These are phyloP conservation scores for Lanistes nyassanus DNA, from an alignment of 1,140 invertebrate genomes.

Conservation along the genomic window DNA sequence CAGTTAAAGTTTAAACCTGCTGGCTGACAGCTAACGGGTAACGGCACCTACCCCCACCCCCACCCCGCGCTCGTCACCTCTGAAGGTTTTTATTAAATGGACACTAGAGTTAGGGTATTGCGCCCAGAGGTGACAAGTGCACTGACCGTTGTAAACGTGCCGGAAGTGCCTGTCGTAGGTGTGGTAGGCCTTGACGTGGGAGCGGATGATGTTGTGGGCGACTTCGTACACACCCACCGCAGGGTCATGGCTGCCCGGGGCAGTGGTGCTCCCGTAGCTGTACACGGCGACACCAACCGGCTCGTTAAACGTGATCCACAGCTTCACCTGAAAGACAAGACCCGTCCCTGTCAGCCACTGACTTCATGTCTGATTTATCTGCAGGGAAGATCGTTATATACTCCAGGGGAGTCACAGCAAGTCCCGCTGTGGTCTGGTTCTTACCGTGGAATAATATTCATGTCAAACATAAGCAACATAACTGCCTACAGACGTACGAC, in stretches of 20 bases:
- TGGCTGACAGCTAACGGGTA: not conserved
- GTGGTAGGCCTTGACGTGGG: constrained; percentile 61
- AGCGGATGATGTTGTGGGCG: constrained; percentile 60
- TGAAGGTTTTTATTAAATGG: too few relatives aligned
- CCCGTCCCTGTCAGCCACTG: too few relatives aligned
- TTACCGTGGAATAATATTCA: too few relatives aligned
- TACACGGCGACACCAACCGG: constrained; percentile 55
- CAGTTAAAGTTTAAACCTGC: not conserved
- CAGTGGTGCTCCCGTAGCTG: constrained; percentile 59
- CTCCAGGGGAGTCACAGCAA: too few relatives aligned
- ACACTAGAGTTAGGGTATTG: too few relatives aligned
- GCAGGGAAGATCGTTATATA: too few relatives aligned
- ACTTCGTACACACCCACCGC: constrained; percentile 46
- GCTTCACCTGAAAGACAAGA: constrained; percentile 54
- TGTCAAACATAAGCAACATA: too few relatives aligned
- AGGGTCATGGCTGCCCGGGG: constrained; percentile 52
- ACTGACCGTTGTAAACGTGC: constrained; percentile 50
- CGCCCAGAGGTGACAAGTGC: not conserved
- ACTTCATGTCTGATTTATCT: too few relatives aligned
- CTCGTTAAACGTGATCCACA: constrained; percentile 69
- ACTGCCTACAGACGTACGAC: too few relatives aligned
- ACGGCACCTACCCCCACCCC: too few relatives aligned
- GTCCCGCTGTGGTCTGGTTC: too few relatives aligned
- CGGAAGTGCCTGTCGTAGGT: constrained; percentile 56
- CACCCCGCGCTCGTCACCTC: too few relatives aligned